Evolutionary conservation across 2,113 vertebrate genomes (phyloP).

Genomic region (Hucho hucho): DNA sequence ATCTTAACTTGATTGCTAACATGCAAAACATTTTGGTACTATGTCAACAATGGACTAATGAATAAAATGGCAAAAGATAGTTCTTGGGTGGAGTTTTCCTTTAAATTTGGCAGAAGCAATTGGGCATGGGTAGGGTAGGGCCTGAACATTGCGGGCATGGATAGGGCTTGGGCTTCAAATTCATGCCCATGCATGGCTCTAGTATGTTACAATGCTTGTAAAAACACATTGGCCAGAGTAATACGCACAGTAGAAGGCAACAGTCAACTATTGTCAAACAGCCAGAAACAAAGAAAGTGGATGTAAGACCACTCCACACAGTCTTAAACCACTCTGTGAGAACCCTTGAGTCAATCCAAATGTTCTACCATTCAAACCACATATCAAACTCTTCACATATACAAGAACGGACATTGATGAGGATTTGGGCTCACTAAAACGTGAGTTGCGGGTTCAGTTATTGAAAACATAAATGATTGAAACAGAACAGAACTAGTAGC

Average conservation of each 20-base stretch:
- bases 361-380: conserved; percentile 1
- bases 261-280: no score
- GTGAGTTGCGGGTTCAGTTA: conserved; percentile 16
- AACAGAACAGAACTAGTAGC: not conserved
- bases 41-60: no score
- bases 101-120: no score
- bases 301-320: not conserved
- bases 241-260: no score
- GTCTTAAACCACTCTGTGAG: not conserved
- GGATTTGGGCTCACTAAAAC: not conserved
- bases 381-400: not conserved
- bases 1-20: no score
- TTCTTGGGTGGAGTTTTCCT: no score
- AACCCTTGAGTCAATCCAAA: conserved; percentile 9
- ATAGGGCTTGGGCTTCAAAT: no score
- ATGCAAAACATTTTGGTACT: no score
- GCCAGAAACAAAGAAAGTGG: no score
- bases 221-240: not conserved
- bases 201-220: not conserved
- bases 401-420: not conserved
- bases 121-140: no score
- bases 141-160: no score
- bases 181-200: not conserved
- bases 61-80: no score
- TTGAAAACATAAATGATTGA: not conserved